phyloP scores from a whole-genome alignment of 2,113 vertebrate genomes.

The Myrmecophaga tridactyla region DNA sequence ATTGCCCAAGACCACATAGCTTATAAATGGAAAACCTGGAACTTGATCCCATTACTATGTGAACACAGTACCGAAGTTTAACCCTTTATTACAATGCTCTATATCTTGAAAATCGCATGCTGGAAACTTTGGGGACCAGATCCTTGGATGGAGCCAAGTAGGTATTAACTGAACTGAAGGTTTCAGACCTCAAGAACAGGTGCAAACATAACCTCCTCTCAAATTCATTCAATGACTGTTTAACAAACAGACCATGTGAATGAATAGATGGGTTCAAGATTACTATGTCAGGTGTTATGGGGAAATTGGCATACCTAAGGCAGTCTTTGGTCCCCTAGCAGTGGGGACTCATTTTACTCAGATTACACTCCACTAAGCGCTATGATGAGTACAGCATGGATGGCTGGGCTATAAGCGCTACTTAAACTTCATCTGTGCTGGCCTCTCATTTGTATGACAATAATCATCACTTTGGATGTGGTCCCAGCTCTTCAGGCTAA shows the following conservation, averaged over 20 bases:
- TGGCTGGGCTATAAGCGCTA: background rate
- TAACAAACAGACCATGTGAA: conserved; percentile 19
- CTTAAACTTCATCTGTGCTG: conserved; percentile 2
- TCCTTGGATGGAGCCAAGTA: background rate
- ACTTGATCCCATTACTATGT: background rate
- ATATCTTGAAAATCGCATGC: background rate
- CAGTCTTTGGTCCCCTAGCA: background rate
- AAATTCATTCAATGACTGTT: background rate
- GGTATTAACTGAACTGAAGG: background rate
- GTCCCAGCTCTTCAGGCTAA: background rate
- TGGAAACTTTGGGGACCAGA: background rate
- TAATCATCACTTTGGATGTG: background rate
- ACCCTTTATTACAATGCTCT: background rate
- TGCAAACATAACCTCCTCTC: background rate
- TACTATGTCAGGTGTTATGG: background rate
- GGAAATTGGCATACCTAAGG: background rate
- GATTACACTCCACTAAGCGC: background rate
- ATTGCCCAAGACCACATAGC: background rate
- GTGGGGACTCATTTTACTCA: too few relatives aligned
- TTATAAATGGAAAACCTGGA: background rate
- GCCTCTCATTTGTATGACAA: conserved; percentile 18
- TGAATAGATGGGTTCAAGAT: background rate
- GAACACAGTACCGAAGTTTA: background rate
- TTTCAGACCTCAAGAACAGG: background rate
- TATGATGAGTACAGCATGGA: background rate